These are phyloP conservation scores for Crotalus helleri DNA, from an alignment of 2,113 vertebrate species.

Conservation along the genomic window DNA sequence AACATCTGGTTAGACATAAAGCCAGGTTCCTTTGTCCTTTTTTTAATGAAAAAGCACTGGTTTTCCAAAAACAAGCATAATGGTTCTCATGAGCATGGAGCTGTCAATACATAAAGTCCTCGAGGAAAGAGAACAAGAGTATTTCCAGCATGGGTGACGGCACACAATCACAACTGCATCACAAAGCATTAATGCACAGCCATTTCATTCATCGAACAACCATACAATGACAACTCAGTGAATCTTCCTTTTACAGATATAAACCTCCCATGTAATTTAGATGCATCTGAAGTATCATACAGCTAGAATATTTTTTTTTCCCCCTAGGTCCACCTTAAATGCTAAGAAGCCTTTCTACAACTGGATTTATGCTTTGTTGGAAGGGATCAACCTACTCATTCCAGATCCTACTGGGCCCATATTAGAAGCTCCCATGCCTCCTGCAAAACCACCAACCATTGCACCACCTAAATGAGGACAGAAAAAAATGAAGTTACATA, in stretches of 20 bases:
- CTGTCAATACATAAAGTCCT: background rate
- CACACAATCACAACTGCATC: background rate
- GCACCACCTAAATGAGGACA: constrained; percentile 79
- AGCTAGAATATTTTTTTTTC: background rate
- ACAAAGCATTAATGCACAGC: background rate
- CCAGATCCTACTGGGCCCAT: constrained; percentile 89
- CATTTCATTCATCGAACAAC: constrained; percentile 24
- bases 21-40: background rate
- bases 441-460: constrained; percentile 88
- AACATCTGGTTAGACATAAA: background rate
- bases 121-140: background rate
- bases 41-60: background rate
- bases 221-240: background rate
- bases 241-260: background rate
- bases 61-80: background rate
- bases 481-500: constrained; percentile 54
- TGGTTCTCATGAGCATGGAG: background rate
- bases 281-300: constrained; percentile 28
- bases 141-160: background rate
- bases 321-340: background rate
- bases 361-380: constrained; percentile 63
- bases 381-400: constrained; percentile 83
- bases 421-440: constrained; percentile 88
- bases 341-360: constrained; percentile 40
- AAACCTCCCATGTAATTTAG: constrained; percentile 12